Evolutionary conservation across 2,888 invertebrate genomes (phyloP), one percentile per base, ranked within the genome.

Genomic region (Synergus itoensis): DNA sequence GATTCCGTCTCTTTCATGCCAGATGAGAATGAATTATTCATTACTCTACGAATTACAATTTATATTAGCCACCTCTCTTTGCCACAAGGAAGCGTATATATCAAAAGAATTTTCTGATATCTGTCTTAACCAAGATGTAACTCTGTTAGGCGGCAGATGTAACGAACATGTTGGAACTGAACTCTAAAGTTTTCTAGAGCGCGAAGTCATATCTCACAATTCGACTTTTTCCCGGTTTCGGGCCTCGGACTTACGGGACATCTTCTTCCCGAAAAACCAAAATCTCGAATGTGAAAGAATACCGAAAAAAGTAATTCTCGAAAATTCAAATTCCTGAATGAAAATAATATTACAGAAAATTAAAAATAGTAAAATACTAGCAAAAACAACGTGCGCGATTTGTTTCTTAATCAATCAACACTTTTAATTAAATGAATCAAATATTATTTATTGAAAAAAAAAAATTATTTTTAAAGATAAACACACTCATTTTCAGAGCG

Each of bases 21-120:
- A 73, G 73, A 53, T 48, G 73, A 53, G 73, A 36, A n/a, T 73
- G 53, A 73, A 73, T 73, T 57, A 73, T 73, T 73, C 73, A 73
- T 73, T 73, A 48, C 28, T 69, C n/a, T 53, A 73, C 36, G 53
- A 73, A 53, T 73, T 53, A 53, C 73, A 73, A 57, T 53, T 73
- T 73, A 48, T 40, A 57, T 36, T 53, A 73, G 73, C 21, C 48
- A 73, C 73, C 28, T 73, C 14, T 73, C 73, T 73, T 73, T 73
- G 48, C 18, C 36, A 53, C 28, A 40, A 73, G 69, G 73, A 21
- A 48, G 21, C 43, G 21, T 48, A 28, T 48, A 53, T 73, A 73
- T 73, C 73, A 73, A 53, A 73, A 73, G 53, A 73, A 73, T 53
- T 73, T 53, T 73, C 28, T 73, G 36, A 53, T n/a, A 36, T 73